These are phyloP conservation scores for Chrysemys picta DNA, from an alignment of 2,113 vertebrate genomes.

Conservation along the genomic window DNA sequence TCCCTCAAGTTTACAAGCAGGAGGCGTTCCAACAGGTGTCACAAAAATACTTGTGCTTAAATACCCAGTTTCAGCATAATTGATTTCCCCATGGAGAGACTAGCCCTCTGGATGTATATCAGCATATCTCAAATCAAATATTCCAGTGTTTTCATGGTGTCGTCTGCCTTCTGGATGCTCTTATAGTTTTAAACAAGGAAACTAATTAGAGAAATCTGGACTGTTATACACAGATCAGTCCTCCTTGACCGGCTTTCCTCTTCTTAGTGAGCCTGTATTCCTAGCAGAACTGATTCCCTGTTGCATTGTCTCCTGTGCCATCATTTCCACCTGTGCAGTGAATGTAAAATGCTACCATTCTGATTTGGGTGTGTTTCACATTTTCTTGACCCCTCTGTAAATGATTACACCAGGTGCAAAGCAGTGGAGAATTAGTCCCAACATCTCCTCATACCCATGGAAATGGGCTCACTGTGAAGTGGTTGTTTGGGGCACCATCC, in stretches of 20 bases:
- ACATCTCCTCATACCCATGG: neutral
- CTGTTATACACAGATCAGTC: neutral
- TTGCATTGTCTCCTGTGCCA: neutral
- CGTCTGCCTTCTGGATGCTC: neutral
- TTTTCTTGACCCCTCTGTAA: neutral
- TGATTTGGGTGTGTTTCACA: neutral
- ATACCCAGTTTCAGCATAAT: neutral
- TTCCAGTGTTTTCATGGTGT: neutral
- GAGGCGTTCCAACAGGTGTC: neutral
- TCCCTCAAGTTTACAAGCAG: neutral
- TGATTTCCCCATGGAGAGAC: neutral
- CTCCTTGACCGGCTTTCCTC: neutral
- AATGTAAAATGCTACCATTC: neutral
- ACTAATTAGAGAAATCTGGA: neutral
- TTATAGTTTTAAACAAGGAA: conserved; percentile 2
- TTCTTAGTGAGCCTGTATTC: neutral
- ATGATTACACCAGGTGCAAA: neutral
- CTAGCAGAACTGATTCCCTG: neutral
- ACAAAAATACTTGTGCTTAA: neutral
- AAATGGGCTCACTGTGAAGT: neutral
- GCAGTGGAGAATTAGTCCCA: neutral
- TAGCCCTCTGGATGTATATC: neutral
- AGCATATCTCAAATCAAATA: neutral
- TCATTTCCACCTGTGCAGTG: neutral
- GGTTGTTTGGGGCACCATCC: fast-evolving